These are phyloP conservation scores for Campopleginae sp. DNA, from an alignment of 2,888 invertebrate genomes.

Conservation along the genomic window DNA sequence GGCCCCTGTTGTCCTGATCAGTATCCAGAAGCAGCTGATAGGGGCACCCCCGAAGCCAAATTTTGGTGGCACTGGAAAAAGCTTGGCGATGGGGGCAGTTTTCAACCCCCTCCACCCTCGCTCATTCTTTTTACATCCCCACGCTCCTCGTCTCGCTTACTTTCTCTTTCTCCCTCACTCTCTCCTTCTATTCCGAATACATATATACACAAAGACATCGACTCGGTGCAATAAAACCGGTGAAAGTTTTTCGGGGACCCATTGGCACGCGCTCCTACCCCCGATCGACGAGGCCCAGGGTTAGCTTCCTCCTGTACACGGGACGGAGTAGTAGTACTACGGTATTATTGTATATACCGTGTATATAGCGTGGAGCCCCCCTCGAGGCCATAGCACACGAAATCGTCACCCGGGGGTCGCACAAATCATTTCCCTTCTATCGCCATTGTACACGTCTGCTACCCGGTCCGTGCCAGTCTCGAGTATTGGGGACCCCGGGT, in stretches of 20 bases:
- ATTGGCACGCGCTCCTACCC: conserved; percentile 79
- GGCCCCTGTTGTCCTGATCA: conserved; percentile 71
- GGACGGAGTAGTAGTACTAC: conserved; percentile 8
- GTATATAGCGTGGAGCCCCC: conserved; percentile 67
- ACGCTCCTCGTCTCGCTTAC: conserved; percentile 54
- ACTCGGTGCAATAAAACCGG: conserved; percentile 76
- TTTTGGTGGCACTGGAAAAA: conserved; percentile 54
- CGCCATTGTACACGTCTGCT: conserved; percentile 74
- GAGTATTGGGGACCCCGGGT: conserved; percentile 50
- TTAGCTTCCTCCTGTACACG: conserved; percentile 31
- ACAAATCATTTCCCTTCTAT: conserved; percentile 80
- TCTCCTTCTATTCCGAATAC: conserved; percentile 20
- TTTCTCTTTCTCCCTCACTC: conserved; percentile 20
- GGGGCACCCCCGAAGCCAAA: conserved; percentile 69
- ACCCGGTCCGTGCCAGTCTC: conserved; percentile 39
- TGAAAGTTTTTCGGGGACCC: conserved; percentile 81
- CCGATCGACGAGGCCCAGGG: conserved; percentile 55
- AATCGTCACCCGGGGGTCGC: conserved; percentile 78
- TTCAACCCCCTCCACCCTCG: conserved; percentile 67
- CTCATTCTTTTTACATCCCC: conserved; percentile 27
- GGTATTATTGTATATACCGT: conserved; percentile 25
- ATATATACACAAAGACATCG: conserved; percentile 1
- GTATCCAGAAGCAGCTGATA: conserved; percentile 81
- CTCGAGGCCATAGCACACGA: conserved; percentile 70
- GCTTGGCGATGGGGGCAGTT: conserved; percentile 67